Evolutionary conservation across 2,797 vertebrate genomes (phyloP).

Genomic region (Mormyrops attenuatus): DNA sequence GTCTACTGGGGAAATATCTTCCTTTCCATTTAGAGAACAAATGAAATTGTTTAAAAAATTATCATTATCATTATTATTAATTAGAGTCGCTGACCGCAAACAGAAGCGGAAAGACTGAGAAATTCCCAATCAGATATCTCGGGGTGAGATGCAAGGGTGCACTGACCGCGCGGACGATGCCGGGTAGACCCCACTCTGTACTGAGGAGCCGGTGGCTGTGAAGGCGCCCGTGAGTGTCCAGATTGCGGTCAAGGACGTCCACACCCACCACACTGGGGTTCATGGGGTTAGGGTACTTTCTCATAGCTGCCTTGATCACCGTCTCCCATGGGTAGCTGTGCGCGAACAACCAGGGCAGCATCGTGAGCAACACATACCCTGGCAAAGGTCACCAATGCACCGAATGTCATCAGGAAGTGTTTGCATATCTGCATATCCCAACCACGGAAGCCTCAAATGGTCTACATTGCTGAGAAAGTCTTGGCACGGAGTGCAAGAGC

Average conservation of each 20-base stretch:
- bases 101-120: neutral
- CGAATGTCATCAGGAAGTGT: neutral
- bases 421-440: neutral
- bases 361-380: neutral
- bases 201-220: constrained; percentile 95
- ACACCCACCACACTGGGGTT: constrained; percentile 92
- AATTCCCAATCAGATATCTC: neutral
- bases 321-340: constrained; percentile 89
- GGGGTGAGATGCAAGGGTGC: neutral
- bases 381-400: too few relatives aligned
- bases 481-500: neutral
- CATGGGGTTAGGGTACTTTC: constrained; percentile 98
- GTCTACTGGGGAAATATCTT: neutral
- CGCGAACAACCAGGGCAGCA: neutral
- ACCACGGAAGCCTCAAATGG: neutral
- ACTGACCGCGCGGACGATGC: constrained; percentile 83
- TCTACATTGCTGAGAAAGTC: neutral
- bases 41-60: neutral
- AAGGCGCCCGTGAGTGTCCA: constrained; percentile 79
- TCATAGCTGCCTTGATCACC: constrained; percentile 94
- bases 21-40: neutral
- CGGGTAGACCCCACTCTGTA: constrained; percentile 91
- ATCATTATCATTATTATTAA: neutral
- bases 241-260: constrained; percentile 80
- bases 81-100: neutral